Evolutionary conservation across 2,113 vertebrate genomes (phyloP).

Genomic region (Gadus macrocephalus): DNA sequence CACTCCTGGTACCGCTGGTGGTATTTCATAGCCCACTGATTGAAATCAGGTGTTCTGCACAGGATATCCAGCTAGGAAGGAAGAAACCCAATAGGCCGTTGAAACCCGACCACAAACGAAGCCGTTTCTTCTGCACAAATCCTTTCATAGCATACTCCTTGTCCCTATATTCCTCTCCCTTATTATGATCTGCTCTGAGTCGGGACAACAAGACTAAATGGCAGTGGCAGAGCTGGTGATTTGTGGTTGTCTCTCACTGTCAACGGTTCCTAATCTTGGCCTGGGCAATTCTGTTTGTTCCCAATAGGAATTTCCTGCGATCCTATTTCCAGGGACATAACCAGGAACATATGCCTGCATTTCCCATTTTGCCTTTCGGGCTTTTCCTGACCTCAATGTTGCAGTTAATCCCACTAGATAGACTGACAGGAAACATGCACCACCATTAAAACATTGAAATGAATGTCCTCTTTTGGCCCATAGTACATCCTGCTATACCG

Average conservation of each 20-base stretch:
- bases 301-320: slow-evolving; percentile 55
- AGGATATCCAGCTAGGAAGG: slow-evolving; percentile 13
- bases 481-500: slow-evolving; percentile 21
- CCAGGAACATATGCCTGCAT: slow-evolving; percentile 60
- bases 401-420: slow-evolving; percentile 61
- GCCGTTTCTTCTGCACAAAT: slow-evolving; percentile 37
- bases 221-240: slow-evolving; percentile 63
- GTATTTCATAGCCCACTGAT: slow-evolving; percentile 39
- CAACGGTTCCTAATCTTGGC: slow-evolving; percentile 61
- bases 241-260: slow-evolving; percentile 66
- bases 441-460: slow-evolving; percentile 37
- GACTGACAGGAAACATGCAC: slow-evolving; percentile 30
- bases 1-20: slow-evolving; percentile 20
- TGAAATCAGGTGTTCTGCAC: slow-evolving; percentile 37
- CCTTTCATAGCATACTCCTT: slow-evolving; percentile 43
- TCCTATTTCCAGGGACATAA: slow-evolving; percentile 53
- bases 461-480: slow-evolving; percentile 18
- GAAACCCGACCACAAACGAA: slow-evolving; percentile 37
- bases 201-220: slow-evolving; percentile 43
- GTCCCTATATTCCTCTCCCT: slow-evolving; percentile 23
- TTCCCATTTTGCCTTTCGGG: slow-evolving; percentile 36
- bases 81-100: slow-evolving; percentile 43
- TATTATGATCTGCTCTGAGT: slow-evolving; percentile 54
- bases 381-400: slow-evolving; percentile 41
- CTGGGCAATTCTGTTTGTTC: slow-evolving; percentile 56